Base-by-base conservation (phyloP, 2,797 vertebrate species). In the Chaetophractus vellerosus region DNA sequence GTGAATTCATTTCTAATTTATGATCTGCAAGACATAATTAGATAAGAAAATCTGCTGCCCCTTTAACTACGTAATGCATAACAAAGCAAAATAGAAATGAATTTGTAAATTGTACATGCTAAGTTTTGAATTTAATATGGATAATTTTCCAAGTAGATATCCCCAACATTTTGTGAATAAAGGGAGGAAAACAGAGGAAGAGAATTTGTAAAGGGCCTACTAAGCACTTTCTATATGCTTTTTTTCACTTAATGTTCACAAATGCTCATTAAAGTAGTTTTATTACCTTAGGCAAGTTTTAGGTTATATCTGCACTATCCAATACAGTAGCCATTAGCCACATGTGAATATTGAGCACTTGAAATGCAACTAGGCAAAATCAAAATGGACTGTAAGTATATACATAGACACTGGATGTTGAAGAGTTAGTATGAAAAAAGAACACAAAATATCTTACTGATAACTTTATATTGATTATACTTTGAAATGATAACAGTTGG, bases 21-120 rank as follows among this genome's bases (percentile, higher is more conserved):
- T 36, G 12, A 23, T 52, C 48, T 76, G 79, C 16, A 90, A 36
- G 75, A 36, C 50, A 74, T 61, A 90, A 76, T 68, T 71, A 57
- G 19, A 36, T 38, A 63, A 41, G 10, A 86, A 89, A 95, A 89
- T 41, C 33, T 23, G 50, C 64, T 81, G 11, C 18, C 50, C 31
- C n/a, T 38, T 52, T 81, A 55, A 85, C 72, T 63, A 85, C 31
- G 31, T 41, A 55, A 80, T n/a, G 2, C 19, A 23, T 66, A 91
- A 48, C 57, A 96, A 96, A 96, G 72, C 45, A 89, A 90, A 50
- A 91, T 75, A 80, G 59, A 90, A 90, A 88, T 86, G 72, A 74
- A 61, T 36, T 50, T 63, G 15, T 85, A 64, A 81, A 66, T 78
- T 9, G 21, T 48, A 12, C 16, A 33, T 10, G 41, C 31, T 68